Base-by-base conservation (phyloP, 2,888 invertebrate genomes). In the Plemyria rubiginata region DNA sequence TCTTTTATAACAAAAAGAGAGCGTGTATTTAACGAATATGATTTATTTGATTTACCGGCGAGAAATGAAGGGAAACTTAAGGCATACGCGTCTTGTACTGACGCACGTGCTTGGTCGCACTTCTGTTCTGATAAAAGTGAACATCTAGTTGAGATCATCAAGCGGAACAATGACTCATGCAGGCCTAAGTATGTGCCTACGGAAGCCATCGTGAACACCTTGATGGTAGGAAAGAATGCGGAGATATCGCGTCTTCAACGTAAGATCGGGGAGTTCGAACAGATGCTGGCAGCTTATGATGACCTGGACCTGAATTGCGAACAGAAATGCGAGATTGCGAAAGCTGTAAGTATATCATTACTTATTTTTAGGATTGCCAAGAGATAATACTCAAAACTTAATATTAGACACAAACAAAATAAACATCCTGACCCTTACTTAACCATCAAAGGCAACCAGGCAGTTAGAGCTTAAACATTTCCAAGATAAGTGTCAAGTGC, bases 91-190 rank as follows among this genome's bases (percentile, higher is more conserved):
- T 94, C 94, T 29, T 93, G 94, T 54, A 93, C 93, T 4, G 94
- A 94, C 77, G 85, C 93, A 6, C 81, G 94, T 61, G 94, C 94
- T 1, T 94, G 94, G 94, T 93, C 93, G 8, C 92, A 92, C 73
- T 92, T 92, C 72, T 83, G 86, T 58, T 89, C 94, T 45, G 94
- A 94, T 60, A 90, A 94, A 70, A 88, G 90, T 48, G 94, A 94
- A 77, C 94, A 94, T 71, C 87, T 94, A 67, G 84, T 94, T 28
- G 94, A 94, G 55, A 76, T 94, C 59, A 91, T 94, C 59, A 93
- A 91, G 70, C 77, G 87, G 40, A 92, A 93, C 76, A 89, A 88
- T 57, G 88, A 88, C 52, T 84, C 72, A 4, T 79, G 85, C 58
- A 79, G 84, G 4, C 81, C 86, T 1, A 91, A 92, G 75, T 92